Conservation (phyloP, 1,140 invertebrate genomes). For the Euwallacea similis region DNA sequence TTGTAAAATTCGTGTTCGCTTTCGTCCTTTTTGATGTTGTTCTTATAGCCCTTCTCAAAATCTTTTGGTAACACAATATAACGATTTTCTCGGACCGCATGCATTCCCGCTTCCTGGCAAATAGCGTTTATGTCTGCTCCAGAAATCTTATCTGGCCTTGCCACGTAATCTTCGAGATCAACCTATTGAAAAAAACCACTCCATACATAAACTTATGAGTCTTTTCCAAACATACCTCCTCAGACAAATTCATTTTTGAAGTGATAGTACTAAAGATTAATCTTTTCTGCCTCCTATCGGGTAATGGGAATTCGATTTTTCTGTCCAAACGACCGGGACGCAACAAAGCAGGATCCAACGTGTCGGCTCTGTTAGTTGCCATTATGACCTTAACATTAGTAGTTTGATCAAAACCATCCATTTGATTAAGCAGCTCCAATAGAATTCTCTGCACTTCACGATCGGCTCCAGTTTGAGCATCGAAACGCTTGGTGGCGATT, state of each 20-base stretch:
- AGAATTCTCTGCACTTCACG: slow-evolving; percentile 98
- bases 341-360: slow-evolving; percentile 94
- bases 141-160: slow-evolving; percentile 96
- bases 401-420: slow-evolving; percentile 99
- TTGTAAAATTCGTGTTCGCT: slow-evolving; percentile 99
- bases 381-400: slow-evolving; percentile 99
- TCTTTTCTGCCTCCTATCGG: slow-evolving; percentile 96
- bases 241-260: slow-evolving; percentile 98
- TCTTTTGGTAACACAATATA: slow-evolving; percentile 98
- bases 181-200: slow-evolving; percentile 58
- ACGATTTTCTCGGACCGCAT: slow-evolving; percentile 97
- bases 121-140: slow-evolving; percentile 99
- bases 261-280: slow-evolving; percentile 98
- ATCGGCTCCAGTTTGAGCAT: slow-evolving; percentile 98
- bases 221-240: slow-evolving; percentile 65
- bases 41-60: slow-evolving; percentile 99
- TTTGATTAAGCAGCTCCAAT: slow-evolving; percentile 97
- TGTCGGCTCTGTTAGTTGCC: slow-evolving; percentile 99
- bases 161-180: slow-evolving; percentile 98
- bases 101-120: slow-evolving; percentile 95
- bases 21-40: slow-evolving; percentile 99
- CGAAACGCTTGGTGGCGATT: slow-evolving; percentile 97
- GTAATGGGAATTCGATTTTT: slow-evolving; percentile 99
- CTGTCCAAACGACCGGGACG: slow-evolving; percentile 96
- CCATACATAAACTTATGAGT: neutral